These are phyloP conservation scores for Drosophila mercatorum DNA, from an alignment of 2,888 invertebrate species.

Conservation along the genomic window DNA sequence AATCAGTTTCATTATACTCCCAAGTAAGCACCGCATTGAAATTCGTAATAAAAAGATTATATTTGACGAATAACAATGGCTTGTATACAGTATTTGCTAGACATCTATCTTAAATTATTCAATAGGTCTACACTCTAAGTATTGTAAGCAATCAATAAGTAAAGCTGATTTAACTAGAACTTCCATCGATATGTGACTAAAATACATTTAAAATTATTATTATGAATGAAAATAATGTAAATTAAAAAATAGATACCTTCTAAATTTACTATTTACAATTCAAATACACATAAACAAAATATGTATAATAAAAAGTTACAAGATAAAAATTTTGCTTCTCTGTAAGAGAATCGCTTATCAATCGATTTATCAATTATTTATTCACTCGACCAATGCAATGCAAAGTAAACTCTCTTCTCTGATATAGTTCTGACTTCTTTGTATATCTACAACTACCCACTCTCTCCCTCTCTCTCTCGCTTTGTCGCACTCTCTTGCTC, in stretches of 20 bases:
- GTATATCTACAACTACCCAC: too few relatives aligned
- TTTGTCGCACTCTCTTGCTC: not conserved
- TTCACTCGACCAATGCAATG: too few relatives aligned
- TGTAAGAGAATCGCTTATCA: too few relatives aligned
- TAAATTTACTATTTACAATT: too few relatives aligned
- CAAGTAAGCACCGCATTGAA: not conserved
- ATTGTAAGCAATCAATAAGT: too few relatives aligned
- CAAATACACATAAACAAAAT: too few relatives aligned
- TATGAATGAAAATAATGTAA: not conserved
- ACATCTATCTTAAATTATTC: not conserved
- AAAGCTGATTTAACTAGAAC: too few relatives aligned
- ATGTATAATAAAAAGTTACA: too few relatives aligned
- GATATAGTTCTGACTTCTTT: not conserved
- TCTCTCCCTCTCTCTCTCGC: not conserved
- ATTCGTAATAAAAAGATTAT: not conserved
- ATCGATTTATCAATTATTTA: too few relatives aligned
- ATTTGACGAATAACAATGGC: not conserved
- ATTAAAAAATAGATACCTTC: too few relatives aligned
- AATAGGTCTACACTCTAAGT: too few relatives aligned
- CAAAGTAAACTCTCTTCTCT: not conserved
- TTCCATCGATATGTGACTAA: not conserved
- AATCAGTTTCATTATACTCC: constrained; percentile 15
- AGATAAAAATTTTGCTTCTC: too few relatives aligned
- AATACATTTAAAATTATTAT: not conserved
- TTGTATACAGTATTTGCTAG: not conserved